Base-by-base conservation (phyloP, 2,888 invertebrate genomes). In the Meta bourneti region DNA sequence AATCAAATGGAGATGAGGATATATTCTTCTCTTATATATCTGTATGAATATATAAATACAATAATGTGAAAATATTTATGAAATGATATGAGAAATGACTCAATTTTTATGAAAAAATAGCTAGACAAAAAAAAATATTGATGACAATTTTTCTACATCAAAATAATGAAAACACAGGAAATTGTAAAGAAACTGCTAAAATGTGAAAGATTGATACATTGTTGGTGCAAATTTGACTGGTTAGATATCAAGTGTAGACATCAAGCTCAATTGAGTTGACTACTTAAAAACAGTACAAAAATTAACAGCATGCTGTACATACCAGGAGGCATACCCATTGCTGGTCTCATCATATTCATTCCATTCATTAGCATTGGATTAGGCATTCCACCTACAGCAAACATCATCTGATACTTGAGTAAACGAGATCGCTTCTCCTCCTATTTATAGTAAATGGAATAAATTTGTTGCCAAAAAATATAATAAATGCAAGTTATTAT, bases 251-350 rank as follows among this genome's bases (percentile, higher is more conserved):
- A 13, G 4, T 6, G 11, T 13, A 69, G 11, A 69, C 16, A 13
- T 11, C 69, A 13, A 4, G 16, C 16, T 69, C 5, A 16, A 34
- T 48, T 48, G 16, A 75, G 16, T 48, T 75, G 34, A 75, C 13
- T 78, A 9, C 19, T 52, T 9, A 51, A 78, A 51, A 78, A 16
- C n/a, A 78, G 19, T n/a, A 5, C n/a, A 71, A 71, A 71, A 71
- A 16, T 8, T 71, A 16, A 19, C 20, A 34, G 11, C 9, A 70
- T 20, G 13, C 13, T 48, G n/a, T 48, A 74, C 71, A 95, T 96
- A 96, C 96, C 96, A 96, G 93, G 93, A 49, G 96, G 96, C 94
- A 96, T 95, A 95, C 96, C 96, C 95, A 96, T 96, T 94, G 96
- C 96, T 94, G 96, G 96, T 95, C 96, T 95, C 96, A 96, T 96